phyloP scores from a whole-genome alignment of 2,888 invertebrate genomes.

The Myopa tessellatipennis region DNA sequence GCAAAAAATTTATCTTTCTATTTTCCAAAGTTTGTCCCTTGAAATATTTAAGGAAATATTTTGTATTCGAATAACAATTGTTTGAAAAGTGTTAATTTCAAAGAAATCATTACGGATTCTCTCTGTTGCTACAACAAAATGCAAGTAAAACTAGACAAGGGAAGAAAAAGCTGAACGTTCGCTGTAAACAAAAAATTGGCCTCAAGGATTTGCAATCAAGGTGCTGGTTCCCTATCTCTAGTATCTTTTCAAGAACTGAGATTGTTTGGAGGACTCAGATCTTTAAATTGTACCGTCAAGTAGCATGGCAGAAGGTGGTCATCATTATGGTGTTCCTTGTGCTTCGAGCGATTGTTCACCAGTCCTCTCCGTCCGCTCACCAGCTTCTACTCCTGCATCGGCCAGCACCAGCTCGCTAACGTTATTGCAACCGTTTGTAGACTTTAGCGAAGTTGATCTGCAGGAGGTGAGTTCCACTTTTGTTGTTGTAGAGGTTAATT shows the following conservation, averaged over 20 bases:
- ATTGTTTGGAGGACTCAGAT: not conserved
- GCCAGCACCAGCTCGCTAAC: not conserved
- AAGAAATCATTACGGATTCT: not conserved
- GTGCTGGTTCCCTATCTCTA: too few relatives aligned
- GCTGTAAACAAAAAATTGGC: conserved; percentile 22
- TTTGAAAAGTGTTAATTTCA: not conserved
- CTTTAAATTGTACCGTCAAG: not conserved
- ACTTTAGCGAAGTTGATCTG: conserved; percentile 31
- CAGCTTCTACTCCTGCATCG: not conserved
- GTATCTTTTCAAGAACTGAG: not conserved
- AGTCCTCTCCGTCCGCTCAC: not conserved
- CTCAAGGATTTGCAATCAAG: not conserved
- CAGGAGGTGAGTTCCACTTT: conserved; percentile 23
- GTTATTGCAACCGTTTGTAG: conserved; percentile 22
- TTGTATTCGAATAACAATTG: not conserved
- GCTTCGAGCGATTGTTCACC: not conserved
- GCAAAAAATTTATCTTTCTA: conserved; percentile 23
- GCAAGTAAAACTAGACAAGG: conserved; percentile 9
- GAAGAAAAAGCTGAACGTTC: conserved; percentile 12
- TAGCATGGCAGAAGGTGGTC: conserved; percentile 24
- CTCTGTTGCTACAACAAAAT: conserved; percentile 9
- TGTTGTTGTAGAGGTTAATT: not conserved
- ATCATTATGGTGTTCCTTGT: not conserved
- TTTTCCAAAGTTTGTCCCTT: conserved; percentile 8
- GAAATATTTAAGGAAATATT: not conserved